A percentile compares a stretch with the other conserved stretches of the same genome.
Conservation (phyloP, 2,888 invertebrate genomes). For the Kuschelorhynchus macadamiae region DNA sequence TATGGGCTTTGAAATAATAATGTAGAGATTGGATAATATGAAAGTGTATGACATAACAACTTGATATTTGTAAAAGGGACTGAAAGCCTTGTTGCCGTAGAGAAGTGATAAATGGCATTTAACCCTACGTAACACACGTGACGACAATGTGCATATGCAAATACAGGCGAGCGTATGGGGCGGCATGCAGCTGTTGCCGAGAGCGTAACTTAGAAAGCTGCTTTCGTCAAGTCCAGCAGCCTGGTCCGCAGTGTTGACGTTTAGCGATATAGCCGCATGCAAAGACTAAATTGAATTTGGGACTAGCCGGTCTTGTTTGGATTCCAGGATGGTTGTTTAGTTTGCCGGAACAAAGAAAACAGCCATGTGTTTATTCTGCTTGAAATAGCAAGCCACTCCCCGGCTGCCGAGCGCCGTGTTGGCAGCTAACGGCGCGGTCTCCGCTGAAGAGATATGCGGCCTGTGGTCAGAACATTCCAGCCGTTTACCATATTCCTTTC, state of each 20-base stretch:
- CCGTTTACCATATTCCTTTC: slow-evolving; percentile 36
- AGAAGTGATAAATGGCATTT: too few relatives aligned
- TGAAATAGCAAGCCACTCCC: slow-evolving; percentile 72
- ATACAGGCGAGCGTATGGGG: slow-evolving; percentile 18
- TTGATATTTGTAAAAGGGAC: too few relatives aligned
- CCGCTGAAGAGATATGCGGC: slow-evolving; percentile 46
- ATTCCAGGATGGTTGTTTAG: slow-evolving; percentile 80
- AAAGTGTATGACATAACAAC: too few relatives aligned
- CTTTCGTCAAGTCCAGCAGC: slow-evolving; percentile 45
- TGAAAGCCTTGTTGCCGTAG: too few relatives aligned
- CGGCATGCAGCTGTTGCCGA: slow-evolving; percentile 32
- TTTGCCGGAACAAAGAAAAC: slow-evolving; percentile 81
- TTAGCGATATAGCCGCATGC: slow-evolving; percentile 69
- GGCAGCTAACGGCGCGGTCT: too few relatives aligned
- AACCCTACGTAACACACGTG: too few relatives aligned
- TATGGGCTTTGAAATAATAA: too few relatives aligned
- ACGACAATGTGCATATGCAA: slow-evolving; percentile 46
- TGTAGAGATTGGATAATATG: too few relatives aligned
- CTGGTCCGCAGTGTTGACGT: slow-evolving; percentile 65
- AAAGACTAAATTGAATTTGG: slow-evolving; percentile 78
- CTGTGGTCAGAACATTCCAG: slow-evolving; percentile 35
- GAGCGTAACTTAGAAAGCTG: slow-evolving; percentile 45
- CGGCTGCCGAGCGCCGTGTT: slow-evolving; percentile 54
- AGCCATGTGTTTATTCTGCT: slow-evolving; percentile 80
- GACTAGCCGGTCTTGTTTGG: slow-evolving; percentile 77